phyloP scores from a whole-genome alignment of 2,113 vertebrate genomes.

The Lampris megalopsis region DNA sequence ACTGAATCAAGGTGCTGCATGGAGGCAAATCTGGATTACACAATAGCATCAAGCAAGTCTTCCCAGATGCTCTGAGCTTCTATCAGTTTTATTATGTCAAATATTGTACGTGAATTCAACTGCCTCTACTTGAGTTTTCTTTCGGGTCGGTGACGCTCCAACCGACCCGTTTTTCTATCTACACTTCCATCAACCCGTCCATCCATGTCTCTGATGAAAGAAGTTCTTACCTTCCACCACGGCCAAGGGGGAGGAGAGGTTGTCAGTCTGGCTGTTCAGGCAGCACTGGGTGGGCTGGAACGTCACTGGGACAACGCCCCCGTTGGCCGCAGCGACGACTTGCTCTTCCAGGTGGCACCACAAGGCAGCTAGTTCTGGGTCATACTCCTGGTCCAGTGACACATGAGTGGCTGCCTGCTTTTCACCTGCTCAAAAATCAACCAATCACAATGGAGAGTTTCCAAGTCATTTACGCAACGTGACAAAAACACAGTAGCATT shows the following conservation, averaged over 20 bases:
- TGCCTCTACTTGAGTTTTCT: no score
- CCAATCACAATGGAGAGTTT: neutral
- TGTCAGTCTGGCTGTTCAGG: constrained; percentile 93
- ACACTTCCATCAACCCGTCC: no score
- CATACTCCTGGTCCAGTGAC: constrained; percentile 96
- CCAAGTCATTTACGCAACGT: neutral
- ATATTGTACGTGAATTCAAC: no score
- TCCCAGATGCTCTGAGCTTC: no score
- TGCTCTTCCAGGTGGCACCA: constrained; percentile 95
- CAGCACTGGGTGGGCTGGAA: constrained; percentile 94
- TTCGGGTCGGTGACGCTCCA: no score
- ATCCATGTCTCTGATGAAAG: neutral
- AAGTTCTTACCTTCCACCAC: constrained; percentile 89
- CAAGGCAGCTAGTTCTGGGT: constrained; percentile 89
- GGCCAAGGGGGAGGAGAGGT: constrained; percentile 90
- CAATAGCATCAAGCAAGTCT: no score
- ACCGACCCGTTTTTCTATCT: no score
- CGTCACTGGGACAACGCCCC: constrained; percentile 82
- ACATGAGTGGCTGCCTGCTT: constrained; percentile 96
- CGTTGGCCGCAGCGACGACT: constrained; percentile 87
- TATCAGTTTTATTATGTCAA: no score
- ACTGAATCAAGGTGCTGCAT: no score
- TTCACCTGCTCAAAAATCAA: constrained; percentile 83
- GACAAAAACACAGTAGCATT: neutral
- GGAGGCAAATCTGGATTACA: no score